These are phyloP conservation scores for Ruditapes philippinarum DNA, from an alignment of 1,140 invertebrate genomes.

Conservation along the genomic window DNA sequence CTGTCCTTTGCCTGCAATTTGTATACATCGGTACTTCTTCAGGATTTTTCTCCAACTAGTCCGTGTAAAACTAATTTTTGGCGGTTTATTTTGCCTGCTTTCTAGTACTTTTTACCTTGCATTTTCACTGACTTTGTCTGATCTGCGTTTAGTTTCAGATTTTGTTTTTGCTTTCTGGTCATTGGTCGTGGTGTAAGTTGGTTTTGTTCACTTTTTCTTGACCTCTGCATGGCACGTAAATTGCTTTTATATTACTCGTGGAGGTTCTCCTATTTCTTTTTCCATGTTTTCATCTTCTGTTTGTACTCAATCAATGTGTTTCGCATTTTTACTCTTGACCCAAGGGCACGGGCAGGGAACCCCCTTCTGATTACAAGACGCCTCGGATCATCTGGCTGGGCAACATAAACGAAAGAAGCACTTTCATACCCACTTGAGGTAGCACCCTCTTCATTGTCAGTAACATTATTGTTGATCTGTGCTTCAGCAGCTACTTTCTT, in stretches of 20 bases:
- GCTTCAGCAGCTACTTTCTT: not conserved
- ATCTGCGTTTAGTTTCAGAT: not conserved
- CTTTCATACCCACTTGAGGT: constrained; percentile 50
- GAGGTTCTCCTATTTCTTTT: constrained; percentile 27
- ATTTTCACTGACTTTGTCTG: not conserved
- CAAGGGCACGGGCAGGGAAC: constrained; percentile 12
- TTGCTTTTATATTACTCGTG: constrained; percentile 16
- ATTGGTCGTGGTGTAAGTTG: not conserved
- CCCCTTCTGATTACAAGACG: not conserved
- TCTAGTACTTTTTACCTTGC: constrained; percentile 4
- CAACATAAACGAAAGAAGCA: not conserved
- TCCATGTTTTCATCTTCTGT: not conserved
- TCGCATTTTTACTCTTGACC: constrained; percentile 25
- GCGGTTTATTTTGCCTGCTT: not conserved
- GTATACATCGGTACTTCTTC: constrained; percentile 58
- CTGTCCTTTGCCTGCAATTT: constrained; percentile 22
- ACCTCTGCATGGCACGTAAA: constrained; percentile 16
- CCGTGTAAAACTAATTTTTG: not conserved
- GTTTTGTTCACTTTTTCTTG: not conserved
- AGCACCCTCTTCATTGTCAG: not conserved
- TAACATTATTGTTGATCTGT: not conserved
- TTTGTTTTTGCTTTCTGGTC: not conserved
- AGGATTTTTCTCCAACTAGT: constrained; percentile 32
- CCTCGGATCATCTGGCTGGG: not conserved
- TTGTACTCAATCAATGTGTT: not conserved